Evolutionary conservation across 1,140 invertebrate species (phyloP), one percentile per base, ranked within the genome.

Genomic region (Ostrea edulis): DNA sequence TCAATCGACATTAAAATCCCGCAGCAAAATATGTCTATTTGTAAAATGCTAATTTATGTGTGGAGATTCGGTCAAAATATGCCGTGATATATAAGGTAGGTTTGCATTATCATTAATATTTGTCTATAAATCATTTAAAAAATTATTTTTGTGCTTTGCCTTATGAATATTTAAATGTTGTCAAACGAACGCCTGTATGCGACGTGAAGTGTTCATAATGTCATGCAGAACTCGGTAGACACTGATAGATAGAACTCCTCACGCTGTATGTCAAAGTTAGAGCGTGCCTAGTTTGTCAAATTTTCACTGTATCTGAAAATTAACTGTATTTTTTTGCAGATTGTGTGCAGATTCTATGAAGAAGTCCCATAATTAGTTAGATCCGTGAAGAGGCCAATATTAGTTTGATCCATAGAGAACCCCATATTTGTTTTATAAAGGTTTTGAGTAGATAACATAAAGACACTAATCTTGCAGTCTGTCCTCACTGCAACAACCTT

Each of bases 101-200:
- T 35, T 29, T 11, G n/a, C n/a, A n/a, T 20, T 62, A 29, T 77
- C 68, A 77, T 25, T 14, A 44, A 44, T 44, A 44, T 44, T 44
- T 29, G 8, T 77, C 25, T 35, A 77, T 77, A 77, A 29, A 35
- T 77, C 68, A 77, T 77, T 17, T 62, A 62, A 25, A 62, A 77
- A 77, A 77, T 77, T 29, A 77, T 77, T 77, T 77, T 77, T 29
- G 9, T 25, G 25, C 29, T 77, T 35, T 77, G 68, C 14, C 55
- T 62, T 62, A 77, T 77, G 68, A 77, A 77, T 77, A 77, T 77
- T 77, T 77, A 77, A 77, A 77, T 77, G 25, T 77, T 77, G 68
- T 77, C 68, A 77, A 77, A 25, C 29, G 68, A 29, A 77, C 29
- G 68, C 25, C 65, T 22, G 3, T 25, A 25, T 29, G 55, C 12